These are phyloP conservation scores for Nyctalus aviator DNA, from an alignment of 2,797 vertebrate species.

Conservation along the genomic window DNA sequence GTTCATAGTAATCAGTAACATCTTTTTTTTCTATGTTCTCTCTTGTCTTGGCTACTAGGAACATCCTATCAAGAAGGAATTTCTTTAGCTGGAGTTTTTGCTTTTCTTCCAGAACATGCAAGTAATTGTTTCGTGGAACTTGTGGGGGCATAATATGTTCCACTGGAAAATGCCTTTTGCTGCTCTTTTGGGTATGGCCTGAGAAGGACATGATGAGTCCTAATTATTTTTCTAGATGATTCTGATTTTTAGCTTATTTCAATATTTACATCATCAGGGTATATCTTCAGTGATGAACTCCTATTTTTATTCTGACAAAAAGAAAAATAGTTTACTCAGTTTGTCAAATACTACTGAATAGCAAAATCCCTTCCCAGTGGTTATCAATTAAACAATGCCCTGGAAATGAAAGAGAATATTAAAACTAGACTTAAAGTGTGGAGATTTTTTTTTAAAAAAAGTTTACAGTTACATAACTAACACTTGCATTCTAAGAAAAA, in stretches of 20 bases:
- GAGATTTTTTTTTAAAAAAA: neutral
- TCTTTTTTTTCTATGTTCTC: slow-evolving; percentile 22
- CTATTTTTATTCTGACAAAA: slow-evolving; percentile 40
- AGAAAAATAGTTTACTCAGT: neutral
- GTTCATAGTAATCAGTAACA: slow-evolving; percentile 80
- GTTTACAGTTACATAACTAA: neutral
- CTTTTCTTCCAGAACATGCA: slow-evolving; percentile 77
- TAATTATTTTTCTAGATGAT: slow-evolving; percentile 27
- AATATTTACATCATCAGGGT: neutral
- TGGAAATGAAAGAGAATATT: neutral
- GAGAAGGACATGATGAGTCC: neutral
- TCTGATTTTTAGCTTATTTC: neutral
- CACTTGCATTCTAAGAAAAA: neutral
- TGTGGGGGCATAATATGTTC: slow-evolving; percentile 58
- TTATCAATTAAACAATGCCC: neutral
- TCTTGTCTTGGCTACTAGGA: slow-evolving; percentile 74
- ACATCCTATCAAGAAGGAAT: slow-evolving; percentile 80
- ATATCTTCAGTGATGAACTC: neutral
- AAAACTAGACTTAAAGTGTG: neutral
- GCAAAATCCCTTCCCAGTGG: neutral
- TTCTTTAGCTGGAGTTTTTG: slow-evolving; percentile 82
- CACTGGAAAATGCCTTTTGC: neutral
- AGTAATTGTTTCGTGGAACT: slow-evolving; percentile 66
- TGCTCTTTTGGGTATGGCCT: neutral
- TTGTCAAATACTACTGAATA: slow-evolving; percentile 1